Percentiles rank a stretch among this genome's conserved stretches.
Conservation (phyloP, 2,888 invertebrate genomes). For the Drosophila birchii region DNA sequence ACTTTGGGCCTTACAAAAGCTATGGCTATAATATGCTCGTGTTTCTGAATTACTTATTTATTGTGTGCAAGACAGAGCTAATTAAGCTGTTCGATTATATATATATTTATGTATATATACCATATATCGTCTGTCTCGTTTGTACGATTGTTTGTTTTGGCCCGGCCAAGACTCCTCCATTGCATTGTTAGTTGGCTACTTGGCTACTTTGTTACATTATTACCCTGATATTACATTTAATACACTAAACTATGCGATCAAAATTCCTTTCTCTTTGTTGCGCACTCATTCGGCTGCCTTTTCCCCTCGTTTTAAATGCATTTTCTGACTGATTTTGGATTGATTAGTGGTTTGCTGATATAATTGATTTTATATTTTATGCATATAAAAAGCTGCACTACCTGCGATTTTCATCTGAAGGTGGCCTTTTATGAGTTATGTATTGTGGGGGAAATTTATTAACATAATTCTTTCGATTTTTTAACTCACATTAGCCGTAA, state of each 20-base stretch:
- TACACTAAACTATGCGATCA: background rate
- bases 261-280: slow-evolving; percentile 19
- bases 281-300: background rate
- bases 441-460: background rate
- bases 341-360: background rate
- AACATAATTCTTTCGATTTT: background rate
- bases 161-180: slow-evolving; percentile 5
- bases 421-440: no score
- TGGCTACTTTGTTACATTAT: slow-evolving; percentile 3
- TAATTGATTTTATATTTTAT: background rate
- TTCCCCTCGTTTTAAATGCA: background rate
- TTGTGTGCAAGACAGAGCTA: slow-evolving; percentile 54
- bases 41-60: slow-evolving; percentile 19
- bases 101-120: background rate
- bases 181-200: background rate
- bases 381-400: background rate
- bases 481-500: background rate
- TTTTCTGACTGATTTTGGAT: background rate
- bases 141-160: slow-evolving; percentile 59
- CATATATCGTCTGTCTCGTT: slow-evolving; percentile 49
- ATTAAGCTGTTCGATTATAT: slow-evolving; percentile 66
- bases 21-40: slow-evolving; percentile 23
- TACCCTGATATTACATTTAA: slow-evolving; percentile 3
- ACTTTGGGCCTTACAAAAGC: slow-evolving; percentile 18
- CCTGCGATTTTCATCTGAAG: background rate